A percentile compares a stretch with the other conserved stretches of the same genome.
Conservation (phyloP, 1,140 invertebrate species). For the Drosophila lowei region DNA sequence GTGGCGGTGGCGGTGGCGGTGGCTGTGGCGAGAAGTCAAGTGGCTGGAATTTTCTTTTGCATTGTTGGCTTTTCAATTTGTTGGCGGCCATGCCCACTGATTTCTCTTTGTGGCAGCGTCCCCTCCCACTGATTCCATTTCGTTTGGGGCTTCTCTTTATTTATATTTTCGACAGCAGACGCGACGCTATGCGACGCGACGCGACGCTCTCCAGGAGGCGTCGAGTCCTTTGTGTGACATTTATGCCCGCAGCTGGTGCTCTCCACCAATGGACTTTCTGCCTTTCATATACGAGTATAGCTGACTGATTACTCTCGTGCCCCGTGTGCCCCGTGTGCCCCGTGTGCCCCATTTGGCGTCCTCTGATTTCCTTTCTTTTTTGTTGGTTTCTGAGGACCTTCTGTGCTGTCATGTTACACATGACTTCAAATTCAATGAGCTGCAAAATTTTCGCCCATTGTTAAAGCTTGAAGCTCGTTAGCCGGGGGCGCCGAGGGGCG, state of each 20-base stretch:
- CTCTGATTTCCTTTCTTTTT: slow-evolving; percentile 36
- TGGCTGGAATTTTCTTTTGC: slow-evolving; percentile 17
- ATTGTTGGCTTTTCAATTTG: slow-evolving; percentile 19
- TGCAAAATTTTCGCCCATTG: slow-evolving; percentile 78
- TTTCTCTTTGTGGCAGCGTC: no score
- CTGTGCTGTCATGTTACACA: slow-evolving; percentile 59
- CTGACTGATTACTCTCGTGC: slow-evolving; percentile 13
- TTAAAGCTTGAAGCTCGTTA: slow-evolving; percentile 78
- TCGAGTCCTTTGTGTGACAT: slow-evolving; percentile 42
- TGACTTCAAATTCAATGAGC: slow-evolving; percentile 81
- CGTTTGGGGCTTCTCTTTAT: slow-evolving; percentile 2
- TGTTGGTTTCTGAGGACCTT: slow-evolving; percentile 1
- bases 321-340: no score
- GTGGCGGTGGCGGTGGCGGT: no score
- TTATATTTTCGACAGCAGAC: slow-evolving; percentile 12
- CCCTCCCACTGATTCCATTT: slow-evolving; percentile 3
- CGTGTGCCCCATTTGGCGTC: no score
- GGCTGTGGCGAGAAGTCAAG: background rate
- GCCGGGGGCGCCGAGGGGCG: background rate
- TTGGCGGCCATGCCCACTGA: background rate
- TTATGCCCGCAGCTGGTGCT: slow-evolving; percentile 19
- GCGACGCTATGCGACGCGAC: slow-evolving; percentile 4
- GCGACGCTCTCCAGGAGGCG: slow-evolving; percentile 6
- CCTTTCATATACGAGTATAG: background rate
- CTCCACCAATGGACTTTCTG: background rate